Conservation (phyloP, 2,113 vertebrate genomes). For the Notarius quadriscutis region DNA sequence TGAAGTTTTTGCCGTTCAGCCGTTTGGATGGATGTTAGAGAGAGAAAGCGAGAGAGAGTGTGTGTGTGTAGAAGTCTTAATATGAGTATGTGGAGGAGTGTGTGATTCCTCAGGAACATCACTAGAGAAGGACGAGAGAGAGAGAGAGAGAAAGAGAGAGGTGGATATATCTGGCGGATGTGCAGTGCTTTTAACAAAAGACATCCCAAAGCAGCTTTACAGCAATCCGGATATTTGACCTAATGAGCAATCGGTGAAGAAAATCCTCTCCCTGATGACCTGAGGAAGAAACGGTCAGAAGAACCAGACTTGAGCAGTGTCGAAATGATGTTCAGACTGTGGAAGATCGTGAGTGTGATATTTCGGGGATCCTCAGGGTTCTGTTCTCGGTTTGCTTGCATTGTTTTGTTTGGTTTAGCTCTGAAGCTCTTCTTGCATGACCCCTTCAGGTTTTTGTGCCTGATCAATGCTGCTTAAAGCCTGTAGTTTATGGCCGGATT, state of each 20-base stretch:
- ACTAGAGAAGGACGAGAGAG: background rate
- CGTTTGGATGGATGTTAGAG: background rate
- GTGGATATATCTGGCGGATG: background rate
- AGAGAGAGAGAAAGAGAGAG: background rate
- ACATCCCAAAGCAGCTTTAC: background rate
- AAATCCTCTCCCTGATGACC: background rate
- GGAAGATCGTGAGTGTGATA: background rate
- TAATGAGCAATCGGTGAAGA: background rate
- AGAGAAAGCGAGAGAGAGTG: background rate
- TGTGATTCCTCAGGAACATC: slow-evolving; percentile 11
- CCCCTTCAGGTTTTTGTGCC: background rate
- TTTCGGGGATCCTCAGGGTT: slow-evolving; percentile 15
- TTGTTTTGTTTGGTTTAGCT: background rate
- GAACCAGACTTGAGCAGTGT: too few species aligned
- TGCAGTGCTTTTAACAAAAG: background rate
- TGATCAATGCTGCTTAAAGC: background rate
- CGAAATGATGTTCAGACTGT: background rate
- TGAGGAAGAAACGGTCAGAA: background rate
- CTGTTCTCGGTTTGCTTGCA: background rate
- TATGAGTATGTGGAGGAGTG: slow-evolving; percentile 12
- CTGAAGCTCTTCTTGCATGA: background rate
- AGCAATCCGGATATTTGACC: background rate
- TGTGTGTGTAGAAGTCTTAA: background rate
- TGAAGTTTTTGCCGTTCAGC: background rate
- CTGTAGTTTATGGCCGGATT: background rate